These are phyloP conservation scores for Heteromurus nitidus DNA, from an alignment of 2,888 invertebrate species.

Conservation along the genomic window DNA sequence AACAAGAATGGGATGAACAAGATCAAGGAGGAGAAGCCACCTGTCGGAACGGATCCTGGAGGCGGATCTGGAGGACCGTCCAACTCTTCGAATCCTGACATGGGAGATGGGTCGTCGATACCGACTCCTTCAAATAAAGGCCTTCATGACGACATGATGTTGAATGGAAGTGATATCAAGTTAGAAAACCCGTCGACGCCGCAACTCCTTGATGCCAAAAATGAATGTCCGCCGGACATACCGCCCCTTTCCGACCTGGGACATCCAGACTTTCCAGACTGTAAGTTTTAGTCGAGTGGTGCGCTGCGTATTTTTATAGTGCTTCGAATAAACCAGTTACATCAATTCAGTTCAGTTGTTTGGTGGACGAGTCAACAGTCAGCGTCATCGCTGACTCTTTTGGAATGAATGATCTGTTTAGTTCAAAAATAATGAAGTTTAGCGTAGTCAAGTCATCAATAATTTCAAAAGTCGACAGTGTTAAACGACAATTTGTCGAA, in stretches of 20 bases:
- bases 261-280: conserved; percentile 73
- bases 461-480: no score
- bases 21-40: conserved; percentile 73
- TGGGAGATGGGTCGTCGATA: conserved; percentile 68
- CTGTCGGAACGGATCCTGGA: conserved; percentile 68
- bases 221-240: conserved; percentile 73
- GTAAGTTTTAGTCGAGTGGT: conserved; percentile 70
- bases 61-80: conserved; percentile 65
- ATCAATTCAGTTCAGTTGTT: no score
- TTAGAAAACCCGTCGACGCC: conserved; percentile 73
- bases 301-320: no score
- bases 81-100: conserved; percentile 64
- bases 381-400: no score
- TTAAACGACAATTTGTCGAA: no score
- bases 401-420: no score
- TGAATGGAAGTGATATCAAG: conserved; percentile 74
- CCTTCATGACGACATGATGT: conserved; percentile 72
- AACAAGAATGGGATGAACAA: conserved; percentile 73
- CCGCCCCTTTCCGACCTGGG: conserved; percentile 72
- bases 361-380: no score
- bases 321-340: no score
- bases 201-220: conserved; percentile 70
- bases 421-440: no score
- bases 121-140: conserved; percentile 68
- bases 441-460: no score